A percentile compares a stretch with the other conserved stretches of the same genome.
Evolutionary conservation across 2,888 invertebrate genomes (phyloP).

Genomic region (Drosophila pseudotalamancana): DNA sequence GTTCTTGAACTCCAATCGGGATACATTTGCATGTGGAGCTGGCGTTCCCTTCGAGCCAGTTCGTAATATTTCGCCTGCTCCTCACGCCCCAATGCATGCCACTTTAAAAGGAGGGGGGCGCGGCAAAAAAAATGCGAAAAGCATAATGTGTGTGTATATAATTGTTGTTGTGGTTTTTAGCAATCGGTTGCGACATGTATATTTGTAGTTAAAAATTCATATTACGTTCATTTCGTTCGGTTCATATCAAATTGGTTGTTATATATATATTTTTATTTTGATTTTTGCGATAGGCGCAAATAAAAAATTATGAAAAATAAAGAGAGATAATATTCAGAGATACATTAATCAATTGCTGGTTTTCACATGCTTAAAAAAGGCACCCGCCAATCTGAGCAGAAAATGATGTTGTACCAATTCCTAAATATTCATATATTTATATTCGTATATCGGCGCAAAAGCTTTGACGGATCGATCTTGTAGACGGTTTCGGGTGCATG

Average conservation of each 20-base stretch:
- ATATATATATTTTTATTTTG: neutral
- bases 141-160: neutral
- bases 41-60: slow-evolving; percentile 98
- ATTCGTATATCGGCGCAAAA: slow-evolving; percentile 17
- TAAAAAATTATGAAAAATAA: slow-evolving; percentile 51
- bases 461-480: slow-evolving; percentile 79
- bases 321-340: slow-evolving; percentile 38
- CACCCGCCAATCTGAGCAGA: slow-evolving; percentile 8
- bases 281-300: slow-evolving; percentile 41
- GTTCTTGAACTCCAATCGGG: slow-evolving; percentile 99
- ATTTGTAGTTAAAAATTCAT: neutral
- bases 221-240: slow-evolving; percentile 10
- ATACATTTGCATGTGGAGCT: slow-evolving; percentile 99
- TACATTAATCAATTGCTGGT: slow-evolving; percentile 28
- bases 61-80: slow-evolving; percentile 99
- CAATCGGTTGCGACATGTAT: too few species aligned
- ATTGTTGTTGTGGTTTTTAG: neutral
- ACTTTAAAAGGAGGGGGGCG: slow-evolving; percentile 86
- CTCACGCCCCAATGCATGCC: slow-evolving; percentile 99
- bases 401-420: slow-evolving; percentile 4
- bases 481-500: slow-evolving; percentile 83
- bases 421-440: neutral
- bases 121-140: too few species aligned
- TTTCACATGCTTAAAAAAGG: slow-evolving; percentile 6
- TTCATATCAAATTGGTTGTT: too few species aligned